Evolutionary conservation across 1,140 invertebrate species (phyloP).

Genomic region (Callitettix versicolor): DNA sequence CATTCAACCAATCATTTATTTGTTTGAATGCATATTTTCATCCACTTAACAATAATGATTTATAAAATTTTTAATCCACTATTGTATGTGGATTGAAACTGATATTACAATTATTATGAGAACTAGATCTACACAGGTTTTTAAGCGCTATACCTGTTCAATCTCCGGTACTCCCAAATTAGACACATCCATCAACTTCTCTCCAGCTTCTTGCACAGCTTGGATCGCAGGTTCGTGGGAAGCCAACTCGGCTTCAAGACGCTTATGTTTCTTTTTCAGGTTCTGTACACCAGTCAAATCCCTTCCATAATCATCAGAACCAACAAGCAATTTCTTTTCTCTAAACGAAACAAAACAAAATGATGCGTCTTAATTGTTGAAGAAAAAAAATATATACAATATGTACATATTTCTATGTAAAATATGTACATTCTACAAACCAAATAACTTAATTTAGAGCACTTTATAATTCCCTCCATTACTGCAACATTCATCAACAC

Average conservation of each 20-base stretch:
- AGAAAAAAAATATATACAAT: too few species aligned
- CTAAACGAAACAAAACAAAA: constrained; percentile 38
- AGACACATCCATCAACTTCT: constrained; percentile 94
- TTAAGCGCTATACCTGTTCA: constrained; percentile 51
- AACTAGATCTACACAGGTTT: too few species aligned
- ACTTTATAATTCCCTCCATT: too few species aligned
- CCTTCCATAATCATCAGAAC: constrained; percentile 95
- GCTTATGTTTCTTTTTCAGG: constrained; percentile 95
- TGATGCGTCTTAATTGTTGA: too few species aligned
- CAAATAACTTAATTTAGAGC: too few species aligned
- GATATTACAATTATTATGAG: too few species aligned
- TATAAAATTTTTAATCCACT: too few species aligned
- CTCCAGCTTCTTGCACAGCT: constrained; percentile 91
- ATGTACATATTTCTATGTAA: background rate
- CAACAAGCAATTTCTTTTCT: constrained; percentile 95
- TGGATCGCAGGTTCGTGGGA: constrained; percentile 96
- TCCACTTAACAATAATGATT: too few species aligned
- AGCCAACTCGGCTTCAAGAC: constrained; percentile 88
- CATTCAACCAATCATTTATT: too few species aligned
- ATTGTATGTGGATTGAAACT: too few species aligned
- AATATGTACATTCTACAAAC: background rate
- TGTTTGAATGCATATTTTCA: too few species aligned
- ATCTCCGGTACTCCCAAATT: constrained; percentile 95
- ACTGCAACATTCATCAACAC: too few species aligned
- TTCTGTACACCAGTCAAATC: constrained; percentile 98